Evolutionary conservation across 2,113 vertebrate species (phyloP).

Genomic region (Pithys albifrons): DNA sequence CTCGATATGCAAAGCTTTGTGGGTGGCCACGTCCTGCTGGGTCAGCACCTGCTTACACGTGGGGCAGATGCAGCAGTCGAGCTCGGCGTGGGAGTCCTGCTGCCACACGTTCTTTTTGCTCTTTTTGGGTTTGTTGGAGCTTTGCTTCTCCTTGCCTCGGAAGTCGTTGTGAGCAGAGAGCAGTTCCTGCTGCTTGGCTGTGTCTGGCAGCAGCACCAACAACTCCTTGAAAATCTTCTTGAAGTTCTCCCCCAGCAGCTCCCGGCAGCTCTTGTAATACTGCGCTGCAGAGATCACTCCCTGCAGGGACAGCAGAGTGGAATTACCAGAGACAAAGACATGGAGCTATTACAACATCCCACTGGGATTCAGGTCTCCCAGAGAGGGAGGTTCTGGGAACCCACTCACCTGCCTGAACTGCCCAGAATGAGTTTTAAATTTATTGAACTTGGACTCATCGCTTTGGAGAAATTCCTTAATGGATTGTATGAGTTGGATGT

Average conservation of each 20-base stretch:
- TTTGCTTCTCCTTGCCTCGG: conserved; percentile 77
- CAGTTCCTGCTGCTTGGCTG: conserved; percentile 92
- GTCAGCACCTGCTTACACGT: conserved; percentile 92
- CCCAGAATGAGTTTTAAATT: conserved; percentile 93
- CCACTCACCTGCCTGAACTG: conserved; percentile 93
- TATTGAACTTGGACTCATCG: conserved; percentile 89
- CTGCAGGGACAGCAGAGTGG: conserved; percentile 62
- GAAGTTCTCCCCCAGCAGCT: conserved; percentile 91
- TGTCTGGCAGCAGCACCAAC: conserved; percentile 92
- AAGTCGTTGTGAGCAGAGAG: conserved; percentile 88
- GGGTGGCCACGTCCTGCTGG: conserved; percentile 84
- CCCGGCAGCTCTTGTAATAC: conserved; percentile 86
- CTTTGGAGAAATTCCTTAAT: conserved; percentile 90
- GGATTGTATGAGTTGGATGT: conserved; percentile 92
- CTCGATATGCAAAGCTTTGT: conserved; percentile 86
- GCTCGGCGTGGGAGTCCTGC: conserved; percentile 68
- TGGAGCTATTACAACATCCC: neutral
- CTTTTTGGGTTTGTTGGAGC: conserved; percentile 79
- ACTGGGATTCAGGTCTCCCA: neutral
- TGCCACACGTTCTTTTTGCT: conserved; percentile 89
- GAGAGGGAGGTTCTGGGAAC: neutral
- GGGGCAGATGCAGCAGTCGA: conserved; percentile 91
- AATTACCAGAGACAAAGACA: neutral
- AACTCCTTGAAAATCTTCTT: conserved; percentile 91
- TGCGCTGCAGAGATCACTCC: conserved; percentile 88